A percentile compares a stretch with the other conserved stretches of the same genome.
Evolutionary conservation across 2,888 invertebrate species (phyloP).

Genomic region (Pristionchus japonicus): DNA sequence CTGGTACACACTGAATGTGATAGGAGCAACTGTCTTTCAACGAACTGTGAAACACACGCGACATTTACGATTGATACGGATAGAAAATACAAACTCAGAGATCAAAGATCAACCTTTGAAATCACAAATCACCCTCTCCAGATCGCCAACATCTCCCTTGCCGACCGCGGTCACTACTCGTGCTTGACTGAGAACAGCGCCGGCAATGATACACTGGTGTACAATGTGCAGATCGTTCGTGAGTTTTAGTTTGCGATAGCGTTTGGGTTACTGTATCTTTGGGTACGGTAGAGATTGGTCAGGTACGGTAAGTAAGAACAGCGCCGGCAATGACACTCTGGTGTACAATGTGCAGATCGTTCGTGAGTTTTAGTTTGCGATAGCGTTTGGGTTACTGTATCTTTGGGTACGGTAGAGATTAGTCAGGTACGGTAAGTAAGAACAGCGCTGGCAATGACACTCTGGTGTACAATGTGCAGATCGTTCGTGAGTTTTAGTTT

Average conservation of each 20-base stretch:
- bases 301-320: no score
- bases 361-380: no score
- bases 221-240: constrained; percentile 72
- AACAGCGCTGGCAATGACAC: no score
- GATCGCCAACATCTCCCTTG: constrained; percentile 67
- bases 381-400: background rate
- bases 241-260: no score
- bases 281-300: no score
- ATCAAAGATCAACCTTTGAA: constrained; percentile 28
- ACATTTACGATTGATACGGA: background rate
- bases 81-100: background rate
- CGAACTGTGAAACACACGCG: no score
- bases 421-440: no score
- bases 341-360: constrained; percentile 52
- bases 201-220: constrained; percentile 75
- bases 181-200: constrained; percentile 76
- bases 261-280: background rate
- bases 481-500: background rate
- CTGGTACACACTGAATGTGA: no score
- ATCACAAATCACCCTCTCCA: constrained; percentile 56
- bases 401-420: background rate
- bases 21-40: no score
- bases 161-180: constrained; percentile 76
- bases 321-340: no score
- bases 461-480: background rate